Evolutionary conservation across 2,888 invertebrate genomes (phyloP).

Genomic region (Amblyteles armatorius): DNA sequence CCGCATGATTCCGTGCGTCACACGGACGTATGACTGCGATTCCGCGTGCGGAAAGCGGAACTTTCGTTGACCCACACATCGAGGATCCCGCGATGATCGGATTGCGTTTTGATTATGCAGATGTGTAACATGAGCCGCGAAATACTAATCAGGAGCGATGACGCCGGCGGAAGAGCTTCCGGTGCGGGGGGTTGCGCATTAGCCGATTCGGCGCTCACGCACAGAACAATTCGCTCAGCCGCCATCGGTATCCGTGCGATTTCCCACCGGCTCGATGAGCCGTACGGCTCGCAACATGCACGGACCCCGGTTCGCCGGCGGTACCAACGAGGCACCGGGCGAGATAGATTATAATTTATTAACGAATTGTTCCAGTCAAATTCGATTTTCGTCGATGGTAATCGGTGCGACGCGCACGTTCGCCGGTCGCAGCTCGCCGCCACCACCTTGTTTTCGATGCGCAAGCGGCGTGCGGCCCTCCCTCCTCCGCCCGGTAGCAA

Average conservation of each 20-base stretch:
- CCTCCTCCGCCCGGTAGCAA: background rate
- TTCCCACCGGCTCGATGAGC: conserved; percentile 3
- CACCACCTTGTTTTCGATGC: conserved; percentile 42
- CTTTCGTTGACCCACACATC: background rate
- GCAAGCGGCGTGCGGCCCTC: conserved; percentile 7
- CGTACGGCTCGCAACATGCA: background rate
- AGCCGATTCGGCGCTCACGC: background rate
- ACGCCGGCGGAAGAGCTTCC: background rate
- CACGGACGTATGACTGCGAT: background rate
- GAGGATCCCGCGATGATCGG: background rate
- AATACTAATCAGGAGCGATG: conserved; percentile 5
- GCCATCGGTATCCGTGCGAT: background rate
- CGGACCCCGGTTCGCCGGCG: background rate
- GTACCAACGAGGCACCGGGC: conserved; percentile 3
- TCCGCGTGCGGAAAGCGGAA: background rate
- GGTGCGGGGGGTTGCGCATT: background rate
- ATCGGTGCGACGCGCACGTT: conserved; percentile 1
- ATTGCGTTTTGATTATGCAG: background rate
- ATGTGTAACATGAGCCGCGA: background rate
- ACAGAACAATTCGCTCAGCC: background rate
- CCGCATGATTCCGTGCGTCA: conserved; percentile 15
- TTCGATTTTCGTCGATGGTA: conserved; percentile 52
- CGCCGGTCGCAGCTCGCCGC: background rate
- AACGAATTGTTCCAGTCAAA: conserved; percentile 48
- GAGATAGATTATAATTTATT: conserved; percentile 52